Evolutionary conservation across 2,888 invertebrate species (phyloP).

Genomic region (Chorisops tibialis): DNA sequence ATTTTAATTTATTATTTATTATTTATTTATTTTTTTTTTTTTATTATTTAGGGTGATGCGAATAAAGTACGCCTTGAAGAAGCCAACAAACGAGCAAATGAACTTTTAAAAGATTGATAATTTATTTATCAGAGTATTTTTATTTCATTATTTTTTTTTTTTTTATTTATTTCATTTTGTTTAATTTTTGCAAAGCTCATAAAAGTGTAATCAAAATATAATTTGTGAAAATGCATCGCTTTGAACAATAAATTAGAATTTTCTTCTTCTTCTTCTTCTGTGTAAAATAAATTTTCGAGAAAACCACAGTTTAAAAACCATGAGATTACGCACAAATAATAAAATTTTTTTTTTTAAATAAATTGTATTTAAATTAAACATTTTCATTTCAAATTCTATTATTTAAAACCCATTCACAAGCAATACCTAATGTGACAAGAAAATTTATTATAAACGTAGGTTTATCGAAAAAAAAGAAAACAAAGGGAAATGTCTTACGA

Average conservation of each 20-base stretch:
- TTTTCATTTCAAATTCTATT: too few species aligned
- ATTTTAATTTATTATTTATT: neutral
- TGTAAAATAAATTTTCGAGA: neutral
- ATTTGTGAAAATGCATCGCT: too few species aligned
- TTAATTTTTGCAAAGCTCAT: slow-evolving; percentile 1
- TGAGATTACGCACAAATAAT: neutral
- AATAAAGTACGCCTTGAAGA: slow-evolving; percentile 41
- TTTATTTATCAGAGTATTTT: neutral
- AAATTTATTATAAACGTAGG: too few species aligned
- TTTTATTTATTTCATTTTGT: neutral
- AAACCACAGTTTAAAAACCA: neutral
- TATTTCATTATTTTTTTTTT: neutral
- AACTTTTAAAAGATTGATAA: slow-evolving; percentile 47
- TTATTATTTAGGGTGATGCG: slow-evolving; percentile 31
- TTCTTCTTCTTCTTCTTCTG: too few species aligned
- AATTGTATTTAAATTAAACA: neutral
- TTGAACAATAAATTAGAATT: too few species aligned
- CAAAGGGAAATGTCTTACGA: too few species aligned
- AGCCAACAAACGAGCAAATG: slow-evolving; percentile 50
- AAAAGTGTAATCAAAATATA: too few species aligned
- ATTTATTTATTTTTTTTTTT: slow-evolving; percentile 18
- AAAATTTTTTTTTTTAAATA: neutral
- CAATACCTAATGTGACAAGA: too few species aligned
- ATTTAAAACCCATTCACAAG: too few species aligned
- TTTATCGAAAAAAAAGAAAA: too few species aligned